These are phyloP conservation scores for Hoplodrina blanda DNA, from an alignment of 2,888 invertebrate genomes.

Conservation along the genomic window DNA sequence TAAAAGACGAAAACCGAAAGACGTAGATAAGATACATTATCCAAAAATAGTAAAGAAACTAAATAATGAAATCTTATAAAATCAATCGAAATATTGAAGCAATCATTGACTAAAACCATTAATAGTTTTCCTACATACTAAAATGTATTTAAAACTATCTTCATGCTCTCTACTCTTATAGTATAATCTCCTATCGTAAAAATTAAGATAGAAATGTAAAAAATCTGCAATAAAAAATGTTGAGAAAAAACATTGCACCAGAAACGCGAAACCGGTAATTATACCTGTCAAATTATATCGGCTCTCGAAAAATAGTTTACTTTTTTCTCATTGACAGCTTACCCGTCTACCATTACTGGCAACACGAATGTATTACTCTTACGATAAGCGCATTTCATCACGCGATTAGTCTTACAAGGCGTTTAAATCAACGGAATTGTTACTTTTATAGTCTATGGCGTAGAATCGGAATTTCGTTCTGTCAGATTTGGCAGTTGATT, in stretches of 20 bases:
- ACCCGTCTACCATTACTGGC: slow-evolving; percentile 66
- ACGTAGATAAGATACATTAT: not conserved
- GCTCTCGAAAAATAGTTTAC: slow-evolving; percentile 70
- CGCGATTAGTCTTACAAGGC: slow-evolving; percentile 53
- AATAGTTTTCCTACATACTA: not conserved
- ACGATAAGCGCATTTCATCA: slow-evolving; percentile 55
- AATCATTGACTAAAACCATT: not conserved
- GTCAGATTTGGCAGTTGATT: slow-evolving; percentile 3
- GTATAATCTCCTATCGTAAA: slow-evolving; percentile 14
- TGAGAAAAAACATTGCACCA: slow-evolving; percentile 36
- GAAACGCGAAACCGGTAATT: slow-evolving; percentile 63
- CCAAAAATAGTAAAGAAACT: not conserved
- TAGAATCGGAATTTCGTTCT: slow-evolving; percentile 10
- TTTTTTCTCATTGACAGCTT: slow-evolving; percentile 73
- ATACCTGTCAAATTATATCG: slow-evolving; percentile 60
- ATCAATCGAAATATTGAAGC: too few species aligned
- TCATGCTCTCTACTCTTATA: slow-evolving; percentile 2
- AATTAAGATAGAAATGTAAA: slow-evolving; percentile 12
- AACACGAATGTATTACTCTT: slow-evolving; percentile 49
- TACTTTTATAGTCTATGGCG: slow-evolving; percentile 10
- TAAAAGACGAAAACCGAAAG: not conserved
- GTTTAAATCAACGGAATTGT: slow-evolving; percentile 40
- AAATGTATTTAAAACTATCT: not conserved
- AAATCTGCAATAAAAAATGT: slow-evolving; percentile 39
- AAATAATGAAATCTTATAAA: not conserved